Evolutionary conservation across 1,140 invertebrate species (phyloP).

Genomic region (Phthorimaea operculella): DNA sequence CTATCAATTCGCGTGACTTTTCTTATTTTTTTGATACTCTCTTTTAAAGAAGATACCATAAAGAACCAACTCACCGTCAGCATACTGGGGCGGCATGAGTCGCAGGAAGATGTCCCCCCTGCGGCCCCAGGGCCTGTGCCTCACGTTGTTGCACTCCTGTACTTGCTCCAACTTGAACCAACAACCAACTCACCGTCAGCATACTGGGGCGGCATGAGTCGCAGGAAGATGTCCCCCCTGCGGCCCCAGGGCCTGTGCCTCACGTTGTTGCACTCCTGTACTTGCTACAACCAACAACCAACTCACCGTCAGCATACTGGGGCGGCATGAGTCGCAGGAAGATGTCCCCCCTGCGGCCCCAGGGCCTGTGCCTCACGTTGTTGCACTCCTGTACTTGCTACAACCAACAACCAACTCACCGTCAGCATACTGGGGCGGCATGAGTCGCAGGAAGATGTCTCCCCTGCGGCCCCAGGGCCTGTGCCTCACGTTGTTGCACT

Average conservation of each 20-base stretch:
- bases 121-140: constrained; percentile 89
- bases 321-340: constrained; percentile 83
- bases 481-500: constrained; percentile 95
- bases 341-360: constrained; percentile 87
- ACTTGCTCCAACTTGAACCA: too few relatives aligned
- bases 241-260: constrained; percentile 89
- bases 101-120: constrained; percentile 86
- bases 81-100: constrained; percentile 82
- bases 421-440: constrained; percentile 86
- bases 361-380: constrained; percentile 89
- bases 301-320: constrained; percentile 86
- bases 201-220: constrained; percentile 84
- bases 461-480: constrained; percentile 89
- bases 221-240: constrained; percentile 83
- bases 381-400: constrained; percentile 93
- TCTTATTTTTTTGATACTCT: constrained; percentile 10
- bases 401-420: constrained; percentile 73
- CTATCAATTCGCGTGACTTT: constrained; percentile 3
- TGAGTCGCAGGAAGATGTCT: constrained; percentile 82
- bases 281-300: constrained; percentile 70
- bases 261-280: constrained; percentile 96
- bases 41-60: too few relatives aligned
- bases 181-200: constrained; percentile 77
- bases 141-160: constrained; percentile 95
- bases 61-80: constrained; percentile 75